A percentile compares a stretch with the other conserved stretches of the same genome.
Evolutionary conservation across 2,888 invertebrate genomes (phyloP).

Genomic region (Stenodema calcarata): DNA sequence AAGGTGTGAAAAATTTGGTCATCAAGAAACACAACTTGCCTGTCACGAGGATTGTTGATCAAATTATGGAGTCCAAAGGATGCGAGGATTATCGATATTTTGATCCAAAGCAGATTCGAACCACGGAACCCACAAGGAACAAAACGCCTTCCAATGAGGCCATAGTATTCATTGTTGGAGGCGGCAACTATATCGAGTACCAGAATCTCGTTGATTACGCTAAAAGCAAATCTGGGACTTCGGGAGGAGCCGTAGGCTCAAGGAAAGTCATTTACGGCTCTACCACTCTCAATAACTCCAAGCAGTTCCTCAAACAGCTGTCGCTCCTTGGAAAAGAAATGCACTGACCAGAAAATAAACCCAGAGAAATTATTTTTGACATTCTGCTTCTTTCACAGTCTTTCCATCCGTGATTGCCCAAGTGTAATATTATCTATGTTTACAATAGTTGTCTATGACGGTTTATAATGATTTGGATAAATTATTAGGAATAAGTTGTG

Average conservation of each 20-base stretch:
- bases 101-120: slow-evolving; percentile 92
- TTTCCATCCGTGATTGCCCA: slow-evolving; percentile 47
- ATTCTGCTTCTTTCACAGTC: slow-evolving; percentile 49
- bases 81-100: slow-evolving; percentile 87
- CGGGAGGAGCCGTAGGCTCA: slow-evolving; percentile 60
- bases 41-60: slow-evolving; percentile 90
- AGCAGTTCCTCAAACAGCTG: slow-evolving; percentile 87
- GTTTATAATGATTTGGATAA: not conserved
- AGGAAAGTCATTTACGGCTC: slow-evolving; percentile 94
- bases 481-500: not conserved
- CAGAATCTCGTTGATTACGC: slow-evolving; percentile 96
- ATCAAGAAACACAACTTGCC: slow-evolving; percentile 97
- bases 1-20: slow-evolving; percentile 98
- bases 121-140: slow-evolving; percentile 68
- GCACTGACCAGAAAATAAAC: slow-evolving; percentile 48
- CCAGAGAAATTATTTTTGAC: slow-evolving; percentile 43
- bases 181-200: slow-evolving; percentile 98
- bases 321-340: slow-evolving; percentile 52
- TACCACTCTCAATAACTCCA: slow-evolving; percentile 91
- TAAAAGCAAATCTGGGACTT: slow-evolving; percentile 77
- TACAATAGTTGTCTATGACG: not conserved
- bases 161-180: slow-evolving; percentile 89
- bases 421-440: not conserved
- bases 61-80: slow-evolving; percentile 81
- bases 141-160: slow-evolving; percentile 80